Conservation (phyloP, 2,113 vertebrate species). For the Xenopus laevis region DNA sequence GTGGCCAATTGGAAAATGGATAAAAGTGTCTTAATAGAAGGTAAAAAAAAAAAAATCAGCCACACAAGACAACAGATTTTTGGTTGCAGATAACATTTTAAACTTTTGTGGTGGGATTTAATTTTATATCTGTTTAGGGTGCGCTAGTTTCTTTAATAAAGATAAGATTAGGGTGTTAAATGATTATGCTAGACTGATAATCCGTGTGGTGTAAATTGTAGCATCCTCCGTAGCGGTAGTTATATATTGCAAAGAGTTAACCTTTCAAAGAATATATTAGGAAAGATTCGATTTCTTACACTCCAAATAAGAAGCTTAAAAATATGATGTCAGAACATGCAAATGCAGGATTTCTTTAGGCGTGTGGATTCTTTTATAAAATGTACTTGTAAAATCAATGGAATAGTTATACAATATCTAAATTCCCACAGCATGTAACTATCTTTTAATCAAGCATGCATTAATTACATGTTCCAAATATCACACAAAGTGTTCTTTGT, state of each 20-base stretch:
- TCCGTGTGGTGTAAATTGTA: background rate
- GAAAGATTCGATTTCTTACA: too few species aligned
- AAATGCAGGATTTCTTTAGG: background rate
- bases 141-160: too few species aligned
- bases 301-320: background rate
- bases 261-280: background rate
- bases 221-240: too few species aligned
- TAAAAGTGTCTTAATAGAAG: too few species aligned
- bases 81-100: too few species aligned
- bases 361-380: background rate
- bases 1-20: too few species aligned
- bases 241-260: constrained; percentile 8
- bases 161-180: too few species aligned
- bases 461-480: background rate
- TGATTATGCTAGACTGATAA: too few species aligned
- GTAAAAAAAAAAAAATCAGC: too few species aligned
- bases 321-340: background rate
- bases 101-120: too few species aligned
- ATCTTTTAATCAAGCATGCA: background rate
- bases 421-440: background rate
- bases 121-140: too few species aligned
- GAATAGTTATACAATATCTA: background rate
- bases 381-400: background rate
- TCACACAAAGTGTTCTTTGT: background rate
- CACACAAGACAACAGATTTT: too few species aligned